Conservation (phyloP, 2,888 invertebrate genomes). For the Andricus curvator region DNA sequence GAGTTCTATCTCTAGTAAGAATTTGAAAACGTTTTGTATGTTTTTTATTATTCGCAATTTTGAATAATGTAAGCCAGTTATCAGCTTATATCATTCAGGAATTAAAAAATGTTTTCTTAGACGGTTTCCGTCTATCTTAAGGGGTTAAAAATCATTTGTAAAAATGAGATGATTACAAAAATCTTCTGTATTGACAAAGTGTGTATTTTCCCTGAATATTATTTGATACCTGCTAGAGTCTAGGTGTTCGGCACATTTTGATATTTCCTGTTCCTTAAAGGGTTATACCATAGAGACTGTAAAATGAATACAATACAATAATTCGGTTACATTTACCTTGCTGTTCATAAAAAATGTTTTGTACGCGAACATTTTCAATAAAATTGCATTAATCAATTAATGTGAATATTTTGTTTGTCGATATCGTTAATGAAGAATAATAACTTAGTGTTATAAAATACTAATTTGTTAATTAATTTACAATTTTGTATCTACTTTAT, state of each 20-base stretch:
- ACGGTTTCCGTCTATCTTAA: not conserved
- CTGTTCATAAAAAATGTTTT: not conserved
- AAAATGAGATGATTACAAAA: slow-evolving; percentile 2
- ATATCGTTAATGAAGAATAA: no score
- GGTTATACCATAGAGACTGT: no score
- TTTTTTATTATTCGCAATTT: not conserved
- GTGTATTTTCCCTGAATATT: not conserved
- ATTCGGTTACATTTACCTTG: not conserved
- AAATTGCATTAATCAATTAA: not conserved
- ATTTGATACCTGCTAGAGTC: not conserved
- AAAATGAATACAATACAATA: not conserved
- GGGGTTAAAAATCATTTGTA: not conserved
- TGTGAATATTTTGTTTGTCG: not conserved
- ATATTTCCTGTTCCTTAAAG: no score
- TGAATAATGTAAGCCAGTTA: not conserved
- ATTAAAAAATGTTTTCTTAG: not conserved
- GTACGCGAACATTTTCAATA: not conserved
- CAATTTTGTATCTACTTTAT: not conserved
- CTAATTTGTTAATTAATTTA: no score
- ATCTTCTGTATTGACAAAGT: not conserved
- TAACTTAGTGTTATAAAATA: no score
- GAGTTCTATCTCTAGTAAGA: no score
- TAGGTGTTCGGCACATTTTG: not conserved
- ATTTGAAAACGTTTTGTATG: no score
- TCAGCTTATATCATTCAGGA: not conserved